These are phyloP conservation scores for Cataglyphis cursor DNA, from an alignment of 2,888 invertebrate genomes.

Conservation along the genomic window DNA sequence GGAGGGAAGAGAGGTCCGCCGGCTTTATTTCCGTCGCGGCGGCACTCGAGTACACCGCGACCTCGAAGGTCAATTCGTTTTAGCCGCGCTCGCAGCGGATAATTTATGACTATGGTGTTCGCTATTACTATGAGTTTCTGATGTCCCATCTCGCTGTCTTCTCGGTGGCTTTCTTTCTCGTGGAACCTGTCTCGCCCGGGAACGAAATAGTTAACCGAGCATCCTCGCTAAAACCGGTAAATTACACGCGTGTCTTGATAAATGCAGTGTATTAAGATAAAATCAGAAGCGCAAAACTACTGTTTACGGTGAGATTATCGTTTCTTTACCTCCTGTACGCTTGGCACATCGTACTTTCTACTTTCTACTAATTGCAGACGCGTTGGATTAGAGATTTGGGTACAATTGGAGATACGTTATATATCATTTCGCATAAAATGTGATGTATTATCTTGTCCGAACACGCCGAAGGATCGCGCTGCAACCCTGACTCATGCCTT, in stretches of 20 bases:
- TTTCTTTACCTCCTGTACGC: background rate
- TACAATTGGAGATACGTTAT: background rate
- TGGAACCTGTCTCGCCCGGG: conserved; percentile 45
- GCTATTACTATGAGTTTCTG: conserved; percentile 59
- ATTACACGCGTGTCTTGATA: conserved; percentile 43
- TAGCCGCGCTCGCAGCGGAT: conserved; percentile 67
- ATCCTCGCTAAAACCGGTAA: conserved; percentile 38
- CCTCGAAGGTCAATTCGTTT: conserved; percentile 75
- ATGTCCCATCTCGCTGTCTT: conserved; percentile 44
- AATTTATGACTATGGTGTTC: conserved; percentile 68
- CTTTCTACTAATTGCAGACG: background rate
- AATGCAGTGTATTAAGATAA: conserved; percentile 25
- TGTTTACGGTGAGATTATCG: background rate
- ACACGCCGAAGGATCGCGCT: background rate
- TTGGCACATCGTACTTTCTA: conserved; percentile 20
- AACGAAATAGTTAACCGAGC: conserved; percentile 49
- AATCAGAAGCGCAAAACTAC: conserved; percentile 37
- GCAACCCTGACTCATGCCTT: conserved; percentile 6
- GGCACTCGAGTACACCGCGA: conserved; percentile 70
- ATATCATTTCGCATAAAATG: background rate
- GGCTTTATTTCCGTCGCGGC: conserved; percentile 75
- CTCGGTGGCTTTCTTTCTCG: conserved; percentile 43
- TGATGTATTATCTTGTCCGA: background rate
- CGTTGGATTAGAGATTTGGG: background rate
- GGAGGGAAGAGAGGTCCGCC: conserved; percentile 45